Conservation (phyloP, 2,888 invertebrate genomes). For the Deroplatys truncata region DNA sequence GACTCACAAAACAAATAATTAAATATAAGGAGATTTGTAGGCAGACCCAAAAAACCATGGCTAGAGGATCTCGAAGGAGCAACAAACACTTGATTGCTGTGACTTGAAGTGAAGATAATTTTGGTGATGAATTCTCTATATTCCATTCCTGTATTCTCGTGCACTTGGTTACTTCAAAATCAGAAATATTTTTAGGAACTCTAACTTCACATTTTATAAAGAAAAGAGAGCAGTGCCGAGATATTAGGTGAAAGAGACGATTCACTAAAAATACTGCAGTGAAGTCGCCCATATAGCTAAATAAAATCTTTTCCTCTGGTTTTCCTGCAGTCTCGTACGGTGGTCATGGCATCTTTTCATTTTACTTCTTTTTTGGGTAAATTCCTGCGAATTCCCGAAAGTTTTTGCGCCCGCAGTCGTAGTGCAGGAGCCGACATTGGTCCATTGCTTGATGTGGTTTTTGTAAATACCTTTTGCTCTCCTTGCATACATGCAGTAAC, state of each 20-base stretch:
- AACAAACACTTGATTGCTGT: no score
- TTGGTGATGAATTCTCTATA: no score
- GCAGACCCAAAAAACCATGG: no score
- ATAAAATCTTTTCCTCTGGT: not conserved
- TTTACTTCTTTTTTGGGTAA: not conserved
- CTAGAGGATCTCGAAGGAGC: no score
- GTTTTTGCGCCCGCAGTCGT: not conserved
- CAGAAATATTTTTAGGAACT: no score
- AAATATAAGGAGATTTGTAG: no score
- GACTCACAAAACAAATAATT: no score
- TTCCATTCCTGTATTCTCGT: no score
- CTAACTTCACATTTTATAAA: not conserved
- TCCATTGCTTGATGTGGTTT: conserved; percentile 14
- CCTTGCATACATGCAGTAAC: not conserved
- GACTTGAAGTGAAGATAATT: no score
- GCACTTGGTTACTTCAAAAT: no score
- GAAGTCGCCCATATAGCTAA: not conserved
- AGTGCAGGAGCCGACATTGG: not conserved
- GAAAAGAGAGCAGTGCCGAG: not conserved
- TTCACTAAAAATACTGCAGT: not conserved
- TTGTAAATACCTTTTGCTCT: conserved; percentile 13
- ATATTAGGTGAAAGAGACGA: no score
- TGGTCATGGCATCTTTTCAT: not conserved
- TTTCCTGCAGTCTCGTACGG: not conserved
- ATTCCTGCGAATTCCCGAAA: not conserved